Conservation (phyloP, 2,888 invertebrate species). For the Nudaria mundana region DNA sequence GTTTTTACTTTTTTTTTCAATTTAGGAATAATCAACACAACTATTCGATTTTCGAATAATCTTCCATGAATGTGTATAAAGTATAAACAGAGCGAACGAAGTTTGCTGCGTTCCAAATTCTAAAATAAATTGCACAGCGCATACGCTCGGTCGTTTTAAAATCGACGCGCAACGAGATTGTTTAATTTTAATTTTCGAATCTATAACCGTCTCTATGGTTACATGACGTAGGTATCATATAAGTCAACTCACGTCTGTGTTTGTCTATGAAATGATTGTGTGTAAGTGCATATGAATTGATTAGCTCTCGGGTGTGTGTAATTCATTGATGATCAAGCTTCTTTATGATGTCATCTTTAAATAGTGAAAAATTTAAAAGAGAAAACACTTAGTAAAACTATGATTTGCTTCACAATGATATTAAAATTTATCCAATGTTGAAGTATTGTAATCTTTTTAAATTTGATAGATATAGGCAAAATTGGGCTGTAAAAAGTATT, state of each 20-base stretch:
- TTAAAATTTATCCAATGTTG: too few relatives aligned
- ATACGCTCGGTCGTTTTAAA: constrained; percentile 71
- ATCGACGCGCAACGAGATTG: constrained; percentile 60
- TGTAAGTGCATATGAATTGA: constrained; percentile 3
- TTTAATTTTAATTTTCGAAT: constrained; percentile 39
- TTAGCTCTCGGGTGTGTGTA: constrained; percentile 4
- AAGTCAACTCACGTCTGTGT: constrained; percentile 8
- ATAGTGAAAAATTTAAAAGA: too few relatives aligned
- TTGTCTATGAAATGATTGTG: constrained; percentile 4
- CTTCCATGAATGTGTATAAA: constrained; percentile 56
- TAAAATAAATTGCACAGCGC: constrained; percentile 77
- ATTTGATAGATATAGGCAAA: too few relatives aligned
- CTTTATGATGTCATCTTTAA: constrained; percentile 18
- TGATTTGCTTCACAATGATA: too few relatives aligned
- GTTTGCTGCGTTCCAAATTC: constrained; percentile 80
- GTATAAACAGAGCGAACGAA: constrained; percentile 74
- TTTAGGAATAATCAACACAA: constrained; percentile 49
- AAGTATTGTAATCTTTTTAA: too few relatives aligned
- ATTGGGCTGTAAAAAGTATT: too few relatives aligned
- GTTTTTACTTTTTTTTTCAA: not conserved
- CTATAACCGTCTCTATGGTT: constrained; percentile 21
- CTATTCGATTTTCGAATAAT: constrained; percentile 64
- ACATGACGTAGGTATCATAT: constrained; percentile 12
- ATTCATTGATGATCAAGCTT: constrained; percentile 15
- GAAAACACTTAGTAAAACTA: too few relatives aligned